Evolutionary conservation across 2,888 invertebrate species (phyloP), one percentile per base, ranked within the genome.

Genomic region (Thecophora atra): DNA sequence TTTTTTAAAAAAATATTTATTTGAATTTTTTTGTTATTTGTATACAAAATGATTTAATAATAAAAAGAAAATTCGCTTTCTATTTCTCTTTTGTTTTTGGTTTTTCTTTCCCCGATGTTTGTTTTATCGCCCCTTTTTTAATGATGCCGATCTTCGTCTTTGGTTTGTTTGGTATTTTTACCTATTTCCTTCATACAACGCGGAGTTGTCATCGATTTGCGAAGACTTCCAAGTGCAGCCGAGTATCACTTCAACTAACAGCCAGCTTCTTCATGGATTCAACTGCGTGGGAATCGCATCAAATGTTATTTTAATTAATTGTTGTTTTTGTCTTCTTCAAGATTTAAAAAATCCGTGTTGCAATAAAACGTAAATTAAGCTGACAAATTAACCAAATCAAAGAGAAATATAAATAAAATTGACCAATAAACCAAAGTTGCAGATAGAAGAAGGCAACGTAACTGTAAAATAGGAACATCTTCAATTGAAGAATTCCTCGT

Each of bases 371-470:
- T 47, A 69, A 69, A 69, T 51, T 58, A 60, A 60, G 47, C 60
- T 47, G 69, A 69, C 62, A 69, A 69, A 69, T 69, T 44, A 69
- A 44, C 51, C 26, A 58, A 26, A 62, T 69, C 44, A 47, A 47
- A 66, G 26, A 51, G 26, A 26, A 66, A 51, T 66, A 37, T 37
- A 11, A 6, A 37, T 37, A 37, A 37, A 2, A 37, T 37, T 11
- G 37, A 37, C 37, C 6, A 37, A 37, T 37, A 11, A 37, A 37
- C 37, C 1, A 37, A 37, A 37, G n/a, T n/a, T n/a, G n/a, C n/a
- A n/a, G n/a, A 37, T 8, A 2, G 2, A 37, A 37, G 11, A 37
- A 1, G 11, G 11, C 11, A 37, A 37, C 6, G 6, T 6, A 37
- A 2, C 37, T 37, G 7, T 37, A 37, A 37, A 1, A 2, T 37